phyloP scores from a whole-genome alignment of 2,888 invertebrate genomes.

The Dione juno region DNA sequence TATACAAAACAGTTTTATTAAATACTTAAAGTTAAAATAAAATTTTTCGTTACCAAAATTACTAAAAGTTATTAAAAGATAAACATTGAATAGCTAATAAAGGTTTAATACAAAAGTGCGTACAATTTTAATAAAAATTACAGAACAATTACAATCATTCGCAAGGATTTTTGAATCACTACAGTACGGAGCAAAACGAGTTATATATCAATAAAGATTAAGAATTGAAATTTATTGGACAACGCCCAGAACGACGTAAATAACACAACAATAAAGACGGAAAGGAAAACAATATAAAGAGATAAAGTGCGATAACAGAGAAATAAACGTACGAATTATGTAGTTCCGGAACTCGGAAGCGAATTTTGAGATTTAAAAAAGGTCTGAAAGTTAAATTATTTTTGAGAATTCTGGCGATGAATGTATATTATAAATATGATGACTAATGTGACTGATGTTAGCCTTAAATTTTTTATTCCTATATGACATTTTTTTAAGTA shows the following conservation, averaged over 20 bases:
- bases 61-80: background rate
- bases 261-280: constrained; percentile 13
- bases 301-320: constrained; percentile 18
- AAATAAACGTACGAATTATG: constrained; percentile 9
- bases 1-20: constrained; percentile 20
- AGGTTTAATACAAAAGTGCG: too few relatives aligned
- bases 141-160: too few relatives aligned
- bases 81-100: background rate
- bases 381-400: constrained; percentile 16
- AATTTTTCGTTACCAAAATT: background rate
- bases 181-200: constrained; percentile 1
- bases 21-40: constrained; percentile 15
- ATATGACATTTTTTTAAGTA: too few relatives aligned
- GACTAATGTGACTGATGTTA: background rate
- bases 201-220: constrained; percentile 9
- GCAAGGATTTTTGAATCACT: background rate
- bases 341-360: constrained; percentile 25
- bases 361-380: constrained; percentile 21
- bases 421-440: background rate
- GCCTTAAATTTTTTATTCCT: background rate
- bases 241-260: constrained; percentile 6
- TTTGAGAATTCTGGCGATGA: background rate
- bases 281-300: constrained; percentile 17
- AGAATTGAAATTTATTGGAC: constrained; percentile 10
- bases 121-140: too few relatives aligned